These are phyloP conservation scores for Piezodorus guildinii DNA, from an alignment of 1,140 invertebrate genomes.

Conservation along the genomic window DNA sequence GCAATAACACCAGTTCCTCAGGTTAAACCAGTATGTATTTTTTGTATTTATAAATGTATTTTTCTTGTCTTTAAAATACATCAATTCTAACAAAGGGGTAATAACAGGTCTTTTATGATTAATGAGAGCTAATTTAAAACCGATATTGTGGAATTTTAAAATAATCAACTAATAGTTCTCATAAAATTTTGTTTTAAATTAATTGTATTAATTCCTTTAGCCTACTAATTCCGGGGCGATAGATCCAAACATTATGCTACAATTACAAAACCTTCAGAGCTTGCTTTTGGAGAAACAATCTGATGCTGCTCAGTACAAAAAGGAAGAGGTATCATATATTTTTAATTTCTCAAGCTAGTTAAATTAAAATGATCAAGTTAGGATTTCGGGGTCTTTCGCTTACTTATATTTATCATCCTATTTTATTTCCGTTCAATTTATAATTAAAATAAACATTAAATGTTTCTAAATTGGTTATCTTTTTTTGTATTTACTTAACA, in stretches of 20 bases:
- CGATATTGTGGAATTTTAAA: neutral
- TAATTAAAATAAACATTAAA: no score
- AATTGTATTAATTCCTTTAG: slow-evolving; percentile 11
- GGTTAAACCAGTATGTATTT: slow-evolving; percentile 9
- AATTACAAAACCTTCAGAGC: slow-evolving; percentile 21
- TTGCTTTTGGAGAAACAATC: slow-evolving; percentile 17
- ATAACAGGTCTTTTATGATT: neutral
- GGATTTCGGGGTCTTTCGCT: no score
- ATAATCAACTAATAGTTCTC: neutral
- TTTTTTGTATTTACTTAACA: no score
- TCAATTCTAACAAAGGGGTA: no score
- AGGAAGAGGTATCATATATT: slow-evolving; percentile 3
- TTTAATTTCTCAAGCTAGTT: no score
- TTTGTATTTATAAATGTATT: neutral
- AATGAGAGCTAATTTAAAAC: neutral
- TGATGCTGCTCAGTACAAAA: slow-evolving; percentile 8
- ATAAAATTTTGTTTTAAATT: slow-evolving; percentile 6
- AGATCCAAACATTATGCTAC: slow-evolving; percentile 21
- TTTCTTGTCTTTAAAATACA: no score
- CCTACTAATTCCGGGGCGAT: slow-evolving; percentile 12
- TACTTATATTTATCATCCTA: no score
- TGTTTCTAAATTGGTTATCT: no score
- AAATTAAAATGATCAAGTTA: no score
- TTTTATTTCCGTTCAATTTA: no score
- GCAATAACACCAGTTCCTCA: slow-evolving; percentile 3